Conservation (phyloP, 2,888 invertebrate species). For the Orthonychiurus folsomi region DNA sequence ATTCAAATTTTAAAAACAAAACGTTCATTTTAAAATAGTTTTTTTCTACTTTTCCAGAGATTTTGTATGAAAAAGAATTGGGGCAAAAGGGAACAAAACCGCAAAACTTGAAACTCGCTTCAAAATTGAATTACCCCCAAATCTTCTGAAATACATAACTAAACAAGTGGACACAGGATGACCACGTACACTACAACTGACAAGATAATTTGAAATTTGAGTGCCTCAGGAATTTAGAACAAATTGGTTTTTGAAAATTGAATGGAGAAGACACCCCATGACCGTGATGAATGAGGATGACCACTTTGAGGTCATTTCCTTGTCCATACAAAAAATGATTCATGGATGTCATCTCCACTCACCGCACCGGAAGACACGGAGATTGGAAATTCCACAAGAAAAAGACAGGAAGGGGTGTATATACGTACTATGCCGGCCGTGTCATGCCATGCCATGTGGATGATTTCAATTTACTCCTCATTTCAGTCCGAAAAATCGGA, state of each 20-base stretch:
- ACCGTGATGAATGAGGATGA: background rate
- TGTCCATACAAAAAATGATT: background rate
- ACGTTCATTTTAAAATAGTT: too few species aligned
- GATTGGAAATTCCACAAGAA: background rate
- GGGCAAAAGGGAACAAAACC: too few species aligned
- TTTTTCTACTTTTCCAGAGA: too few species aligned
- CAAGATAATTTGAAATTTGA: background rate
- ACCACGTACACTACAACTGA: too few species aligned
- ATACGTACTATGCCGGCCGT: too few species aligned
- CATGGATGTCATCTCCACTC: background rate
- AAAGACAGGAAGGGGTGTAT: background rate
- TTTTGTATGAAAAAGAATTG: too few species aligned
- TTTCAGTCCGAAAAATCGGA: background rate
- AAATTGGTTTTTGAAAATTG: background rate
- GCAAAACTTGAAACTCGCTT: too few species aligned
- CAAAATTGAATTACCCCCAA: too few species aligned
- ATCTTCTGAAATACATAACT: too few species aligned
- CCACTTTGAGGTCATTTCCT: background rate
- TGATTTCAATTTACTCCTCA: constrained; percentile 1
- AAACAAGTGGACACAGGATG: too few species aligned
- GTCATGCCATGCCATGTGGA: background rate
- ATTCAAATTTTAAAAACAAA: too few species aligned
- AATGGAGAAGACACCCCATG: background rate
- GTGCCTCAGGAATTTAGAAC: background rate
- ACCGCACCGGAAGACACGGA: background rate